Conservation (phyloP, 2,797 vertebrate species). For the Enteromius thamalakanensis region DNA sequence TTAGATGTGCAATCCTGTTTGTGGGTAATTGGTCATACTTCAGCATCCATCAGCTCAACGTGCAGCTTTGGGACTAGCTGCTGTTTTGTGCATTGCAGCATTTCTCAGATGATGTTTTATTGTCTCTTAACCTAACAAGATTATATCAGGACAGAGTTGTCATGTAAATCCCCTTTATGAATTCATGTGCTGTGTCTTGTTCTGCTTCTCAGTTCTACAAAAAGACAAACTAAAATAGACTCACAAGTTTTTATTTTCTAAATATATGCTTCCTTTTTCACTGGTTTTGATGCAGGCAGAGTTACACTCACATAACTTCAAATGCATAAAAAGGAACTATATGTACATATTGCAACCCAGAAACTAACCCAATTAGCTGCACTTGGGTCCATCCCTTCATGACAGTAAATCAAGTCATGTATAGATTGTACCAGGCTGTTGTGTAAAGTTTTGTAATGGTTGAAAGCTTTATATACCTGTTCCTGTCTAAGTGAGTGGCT, state of each 20-base stretch:
- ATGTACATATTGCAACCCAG: not conserved
- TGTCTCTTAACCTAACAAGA: slow-evolving; percentile 24
- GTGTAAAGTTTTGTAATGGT: not conserved
- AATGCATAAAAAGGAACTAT: not conserved
- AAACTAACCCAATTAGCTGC: not conserved
- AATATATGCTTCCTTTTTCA: slow-evolving; percentile 1
- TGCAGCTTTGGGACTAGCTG: slow-evolving; percentile 19
- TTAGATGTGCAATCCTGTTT: slow-evolving; percentile 43
- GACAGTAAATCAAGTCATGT: not conserved
- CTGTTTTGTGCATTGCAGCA: slow-evolving; percentile 31
- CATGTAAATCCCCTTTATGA: not conserved
- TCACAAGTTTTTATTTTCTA: not conserved
- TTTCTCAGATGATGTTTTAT: slow-evolving; percentile 8
- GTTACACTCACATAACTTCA: not conserved
- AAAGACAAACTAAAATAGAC: not conserved
- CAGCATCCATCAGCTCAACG: slow-evolving; percentile 32
- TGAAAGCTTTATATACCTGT: not conserved
- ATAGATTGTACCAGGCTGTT: not conserved
- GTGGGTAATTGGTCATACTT: slow-evolving; percentile 37
- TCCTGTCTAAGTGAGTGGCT: not conserved
- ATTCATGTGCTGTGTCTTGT: not conserved
- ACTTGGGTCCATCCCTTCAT: not conserved
- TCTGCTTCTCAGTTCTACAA: not conserved
- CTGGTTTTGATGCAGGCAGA: not conserved
- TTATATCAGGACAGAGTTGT: not conserved